Evolutionary conservation across 1,140 invertebrate species (phyloP).

Genomic region (Apis florea): DNA sequence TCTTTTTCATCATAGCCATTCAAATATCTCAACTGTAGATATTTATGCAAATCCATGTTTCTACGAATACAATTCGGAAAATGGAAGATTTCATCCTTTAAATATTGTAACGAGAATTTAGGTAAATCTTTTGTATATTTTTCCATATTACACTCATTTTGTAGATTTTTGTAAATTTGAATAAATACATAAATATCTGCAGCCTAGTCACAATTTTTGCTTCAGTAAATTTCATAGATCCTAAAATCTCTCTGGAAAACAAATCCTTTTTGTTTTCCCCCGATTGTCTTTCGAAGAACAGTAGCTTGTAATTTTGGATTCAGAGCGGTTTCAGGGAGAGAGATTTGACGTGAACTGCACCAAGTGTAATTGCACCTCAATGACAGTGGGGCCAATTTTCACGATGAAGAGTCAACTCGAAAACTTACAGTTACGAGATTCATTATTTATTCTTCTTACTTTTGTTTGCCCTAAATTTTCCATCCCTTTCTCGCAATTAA

Average conservation of each 20-base stretch:
- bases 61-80: no score
- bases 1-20: no score
- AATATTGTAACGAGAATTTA: no score
- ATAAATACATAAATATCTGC: no score
- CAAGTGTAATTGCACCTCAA: conserved; percentile 49
- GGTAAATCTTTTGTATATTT: no score
- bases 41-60: no score
- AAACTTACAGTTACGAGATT: conserved; percentile 52
- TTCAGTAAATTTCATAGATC: background rate
- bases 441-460: conserved; percentile 58
- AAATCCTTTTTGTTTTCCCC: background rate
- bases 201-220: no score
- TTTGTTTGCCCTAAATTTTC: conserved; percentile 24
- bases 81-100: no score
- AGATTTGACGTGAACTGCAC: background rate
- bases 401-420: conserved; percentile 46
- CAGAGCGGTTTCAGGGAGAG: conserved; percentile 1
- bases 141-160: no score
- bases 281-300: conserved; percentile 15
- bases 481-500: background rate
- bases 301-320: conserved; percentile 19
- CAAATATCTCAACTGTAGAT: no score
- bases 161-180: no score
- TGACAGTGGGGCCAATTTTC: conserved; percentile 53
- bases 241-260: background rate